Evolutionary conservation across 2,888 invertebrate genomes (phyloP), one percentile per base, ranked within the genome.

Genomic region (Trichogramma dendrolimi): DNA sequence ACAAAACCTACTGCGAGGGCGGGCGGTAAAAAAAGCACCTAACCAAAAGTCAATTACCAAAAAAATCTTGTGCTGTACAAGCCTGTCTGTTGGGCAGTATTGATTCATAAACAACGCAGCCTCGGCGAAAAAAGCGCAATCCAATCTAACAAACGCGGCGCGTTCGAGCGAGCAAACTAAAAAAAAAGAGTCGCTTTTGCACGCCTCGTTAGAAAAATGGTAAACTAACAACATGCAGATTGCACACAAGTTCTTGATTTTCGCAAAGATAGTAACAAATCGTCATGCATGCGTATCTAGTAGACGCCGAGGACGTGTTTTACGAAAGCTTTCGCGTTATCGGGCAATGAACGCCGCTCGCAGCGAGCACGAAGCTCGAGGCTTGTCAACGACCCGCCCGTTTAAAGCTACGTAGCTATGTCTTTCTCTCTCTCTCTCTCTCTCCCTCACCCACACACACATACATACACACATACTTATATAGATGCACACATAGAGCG

Each of bases 381-480:
- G 60, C 67, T 67, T 64, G 67, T 64, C 66, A 62, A 64, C 65
- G 68, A 68, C 68, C 68, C 69, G 67, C 69, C 69, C 69, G 68
- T 64, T 67, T 65, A 67, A 67, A 64, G 65, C 68, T 67, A 67
- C 67, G 68, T 65, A 65, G 61, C 54, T 59, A 51, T 14, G 54
- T 27, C 27, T 27, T 27, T 27, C 27, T 27, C 27, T 27, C 27
- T 27, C 27, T 27, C 27, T 27, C 27, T 27, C 27, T 27, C 27
- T 27, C 27, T 27, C 27, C 27, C 27, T 27, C 27, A 27, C 27
- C 1, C 27, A 27, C 27, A 27, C 27, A 27, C 27, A 27, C 27
- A 27, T 3, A 27, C 27, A 27, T 3, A 27, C 27, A 27, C 27
- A 27, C 27, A 27, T 27, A 27, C 27, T 27, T 10, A 46, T 10